These are phyloP conservation scores for Falco concolor DNA, from an alignment of 2,797 vertebrate species.

Conservation along the genomic window DNA sequence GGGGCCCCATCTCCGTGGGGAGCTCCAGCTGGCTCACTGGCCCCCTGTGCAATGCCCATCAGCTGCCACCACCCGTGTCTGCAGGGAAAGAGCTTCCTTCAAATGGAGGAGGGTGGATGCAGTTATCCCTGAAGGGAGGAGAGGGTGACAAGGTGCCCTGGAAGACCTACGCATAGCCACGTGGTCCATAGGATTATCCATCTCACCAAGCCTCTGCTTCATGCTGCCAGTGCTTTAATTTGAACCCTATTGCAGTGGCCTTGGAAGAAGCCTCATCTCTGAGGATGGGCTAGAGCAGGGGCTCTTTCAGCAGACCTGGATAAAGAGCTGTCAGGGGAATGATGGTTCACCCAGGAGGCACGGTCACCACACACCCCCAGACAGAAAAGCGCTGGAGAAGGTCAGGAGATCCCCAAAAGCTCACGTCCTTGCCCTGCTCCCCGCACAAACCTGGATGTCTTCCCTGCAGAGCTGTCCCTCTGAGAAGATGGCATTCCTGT, in stretches of 20 bases:
- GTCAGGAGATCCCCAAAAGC: not conserved
- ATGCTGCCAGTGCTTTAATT: not conserved
- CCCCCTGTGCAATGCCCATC: rapidly evolving
- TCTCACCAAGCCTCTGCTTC: not conserved
- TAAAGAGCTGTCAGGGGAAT: not conserved
- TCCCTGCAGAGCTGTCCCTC: not conserved
- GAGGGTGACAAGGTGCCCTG: not conserved
- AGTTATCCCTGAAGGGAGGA: not conserved
- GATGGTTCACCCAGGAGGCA: not conserved
- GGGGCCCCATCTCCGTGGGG: rapidly evolving
- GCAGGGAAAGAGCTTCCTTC: not conserved
- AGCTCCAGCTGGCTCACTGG: not conserved
- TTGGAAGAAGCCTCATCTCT: not conserved
- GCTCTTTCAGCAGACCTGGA: not conserved
- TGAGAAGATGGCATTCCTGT: not conserved
- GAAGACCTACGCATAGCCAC: rapidly evolving
- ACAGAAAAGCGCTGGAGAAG: not conserved
- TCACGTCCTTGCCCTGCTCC: not conserved
- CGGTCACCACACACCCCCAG: not conserved
- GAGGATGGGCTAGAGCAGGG: not conserved
- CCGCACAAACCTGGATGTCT: not conserved
- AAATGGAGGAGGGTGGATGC: too few species aligned
- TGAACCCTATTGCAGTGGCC: not conserved
- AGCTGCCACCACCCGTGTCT: not conserved
- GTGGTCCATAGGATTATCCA: rapidly evolving